Conservation (phyloP, 2,797 vertebrate species). For the Dipus sagitta region DNA sequence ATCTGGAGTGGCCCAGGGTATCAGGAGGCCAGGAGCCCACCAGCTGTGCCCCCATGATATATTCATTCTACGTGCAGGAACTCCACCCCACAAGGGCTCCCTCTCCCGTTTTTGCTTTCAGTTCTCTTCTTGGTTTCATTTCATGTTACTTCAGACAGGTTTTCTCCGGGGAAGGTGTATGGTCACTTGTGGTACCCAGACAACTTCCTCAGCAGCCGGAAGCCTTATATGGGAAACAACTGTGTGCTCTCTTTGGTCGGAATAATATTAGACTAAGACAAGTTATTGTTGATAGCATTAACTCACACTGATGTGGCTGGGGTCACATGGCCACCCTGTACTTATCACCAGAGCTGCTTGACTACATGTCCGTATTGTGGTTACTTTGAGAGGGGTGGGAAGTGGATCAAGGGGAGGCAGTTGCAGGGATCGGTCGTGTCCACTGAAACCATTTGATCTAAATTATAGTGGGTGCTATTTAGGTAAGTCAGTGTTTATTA, state of each 20-base stretch:
- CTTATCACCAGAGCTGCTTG: neutral
- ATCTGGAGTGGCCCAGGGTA: neutral
- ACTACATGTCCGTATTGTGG: neutral
- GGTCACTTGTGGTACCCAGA: neutral
- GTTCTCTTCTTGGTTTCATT: conserved; percentile 20
- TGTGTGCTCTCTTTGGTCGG: neutral
- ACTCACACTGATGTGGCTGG: neutral
- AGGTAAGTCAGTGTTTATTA: neutral
- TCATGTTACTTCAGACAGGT: neutral
- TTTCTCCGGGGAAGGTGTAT: neutral
- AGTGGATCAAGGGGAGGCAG: neutral
- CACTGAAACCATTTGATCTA: neutral
- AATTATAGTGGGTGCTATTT: neutral
- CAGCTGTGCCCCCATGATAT: neutral
- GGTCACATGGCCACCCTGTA: neutral
- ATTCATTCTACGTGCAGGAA: neutral
- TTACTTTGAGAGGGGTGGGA: neutral
- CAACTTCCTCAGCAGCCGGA: neutral
- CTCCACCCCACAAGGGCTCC: neutral
- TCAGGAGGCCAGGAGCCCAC: neutral
- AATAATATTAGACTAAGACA: neutral
- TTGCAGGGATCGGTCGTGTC: neutral
- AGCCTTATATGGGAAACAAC: neutral
- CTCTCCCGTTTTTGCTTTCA: neutral
- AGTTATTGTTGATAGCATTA: neutral